Percentiles rank a stretch among this genome's conserved stretches.
Conservation (phyloP, 1,140 invertebrate genomes). For the Euwallacea similis region DNA sequence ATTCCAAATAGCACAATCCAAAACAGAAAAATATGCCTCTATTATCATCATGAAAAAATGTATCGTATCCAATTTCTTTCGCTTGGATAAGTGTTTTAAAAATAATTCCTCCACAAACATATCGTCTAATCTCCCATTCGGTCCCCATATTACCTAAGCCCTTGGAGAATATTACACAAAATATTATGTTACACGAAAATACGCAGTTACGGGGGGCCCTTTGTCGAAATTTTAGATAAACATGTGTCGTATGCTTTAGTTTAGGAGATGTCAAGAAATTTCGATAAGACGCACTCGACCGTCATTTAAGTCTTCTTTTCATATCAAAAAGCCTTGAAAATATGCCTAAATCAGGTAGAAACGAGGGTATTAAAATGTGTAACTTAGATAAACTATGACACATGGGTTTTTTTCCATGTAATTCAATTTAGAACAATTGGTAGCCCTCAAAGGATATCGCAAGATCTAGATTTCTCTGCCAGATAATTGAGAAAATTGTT, state of each 20-base stretch:
- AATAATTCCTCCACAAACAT: conserved; percentile 39
- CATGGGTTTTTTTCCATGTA: no score
- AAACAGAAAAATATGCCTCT: conserved; percentile 32
- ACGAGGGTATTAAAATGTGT: not conserved
- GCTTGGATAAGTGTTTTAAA: conserved; percentile 35
- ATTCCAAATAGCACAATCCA: conserved; percentile 11
- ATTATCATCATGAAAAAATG: conserved; percentile 12
- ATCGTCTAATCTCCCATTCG: conserved; percentile 33
- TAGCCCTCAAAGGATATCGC: not conserved
- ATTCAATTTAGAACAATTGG: no score
- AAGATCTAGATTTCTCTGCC: conserved; percentile 24
- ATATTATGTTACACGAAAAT: conserved; percentile 40
- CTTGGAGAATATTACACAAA: conserved; percentile 37
- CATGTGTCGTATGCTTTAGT: conserved; percentile 38
- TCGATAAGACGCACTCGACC: conserved; percentile 39
- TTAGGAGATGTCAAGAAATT: conserved; percentile 40
- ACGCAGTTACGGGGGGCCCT: conserved; percentile 34
- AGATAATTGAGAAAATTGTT: conserved; percentile 31
- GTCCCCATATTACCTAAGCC: conserved; percentile 29
- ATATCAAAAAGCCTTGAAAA: conserved; percentile 23
- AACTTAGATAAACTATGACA: no score
- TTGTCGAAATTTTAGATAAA: conserved; percentile 38
- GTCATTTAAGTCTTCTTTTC: conserved; percentile 28
- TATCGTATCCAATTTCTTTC: conserved; percentile 35
- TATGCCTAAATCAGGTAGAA: conserved; percentile 34